These are phyloP conservation scores for Crocidura indochinensis DNA, from an alignment of 2,797 vertebrate species.

Conservation along the genomic window DNA sequence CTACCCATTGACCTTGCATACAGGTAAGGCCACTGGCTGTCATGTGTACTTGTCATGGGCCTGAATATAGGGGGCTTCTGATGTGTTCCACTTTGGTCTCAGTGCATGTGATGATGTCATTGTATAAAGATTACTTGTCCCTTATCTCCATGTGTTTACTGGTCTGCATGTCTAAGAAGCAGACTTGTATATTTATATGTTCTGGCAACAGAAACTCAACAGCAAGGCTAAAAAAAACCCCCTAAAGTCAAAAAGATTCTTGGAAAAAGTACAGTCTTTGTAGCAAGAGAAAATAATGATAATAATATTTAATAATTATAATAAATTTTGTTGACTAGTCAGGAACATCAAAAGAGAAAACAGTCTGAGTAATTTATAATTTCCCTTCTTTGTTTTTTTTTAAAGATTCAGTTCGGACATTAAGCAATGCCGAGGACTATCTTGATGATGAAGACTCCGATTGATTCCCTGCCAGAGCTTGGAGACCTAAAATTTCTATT, in stretches of 20 bases:
- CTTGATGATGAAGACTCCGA: slow-evolving; percentile 98
- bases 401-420: slow-evolving; percentile 91
- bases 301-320: too few relatives aligned
- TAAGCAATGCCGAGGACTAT: slow-evolving; percentile 98
- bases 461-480: slow-evolving; percentile 88
- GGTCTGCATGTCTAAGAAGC: neutral
- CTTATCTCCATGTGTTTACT: neutral
- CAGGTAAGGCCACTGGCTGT: neutral
- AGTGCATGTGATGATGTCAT: neutral
- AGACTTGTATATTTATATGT: neutral
- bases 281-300: neutral
- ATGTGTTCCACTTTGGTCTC: fast-evolving
- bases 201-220: neutral
- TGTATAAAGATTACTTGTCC: too few relatives aligned
- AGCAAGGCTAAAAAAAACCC: neutral
- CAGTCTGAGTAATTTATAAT: slow-evolving; percentile 27
- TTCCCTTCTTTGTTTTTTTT: slow-evolving; percentile 1
- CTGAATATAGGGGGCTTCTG: neutral
- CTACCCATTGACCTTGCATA: slow-evolving; percentile 36
- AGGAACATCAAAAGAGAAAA: slow-evolving; percentile 28
- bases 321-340: neutral
- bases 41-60: neutral
- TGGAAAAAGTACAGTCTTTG: neutral
- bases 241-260: neutral
- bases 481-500: slow-evolving; percentile 80